Conservation (phyloP, 2,888 invertebrate species). For the Machimus rusticus region DNA sequence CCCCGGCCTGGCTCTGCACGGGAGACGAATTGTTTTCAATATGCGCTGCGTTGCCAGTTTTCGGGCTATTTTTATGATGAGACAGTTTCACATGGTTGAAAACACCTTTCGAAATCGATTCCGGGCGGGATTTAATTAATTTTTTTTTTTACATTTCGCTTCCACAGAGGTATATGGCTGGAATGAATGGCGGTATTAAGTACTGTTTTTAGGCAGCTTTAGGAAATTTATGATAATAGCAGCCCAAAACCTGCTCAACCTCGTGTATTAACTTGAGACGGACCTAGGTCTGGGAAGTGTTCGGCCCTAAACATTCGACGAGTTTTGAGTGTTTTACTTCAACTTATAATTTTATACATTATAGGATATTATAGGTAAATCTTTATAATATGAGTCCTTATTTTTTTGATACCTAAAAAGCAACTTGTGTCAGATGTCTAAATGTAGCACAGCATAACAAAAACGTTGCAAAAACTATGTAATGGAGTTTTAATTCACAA, state of each 20-base stretch:
- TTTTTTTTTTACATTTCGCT: not conserved
- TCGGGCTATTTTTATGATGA: not conserved
- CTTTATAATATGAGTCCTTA: too few species aligned
- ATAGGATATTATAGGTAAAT: too few species aligned
- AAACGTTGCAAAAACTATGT: too few species aligned
- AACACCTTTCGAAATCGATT: constrained; percentile 11
- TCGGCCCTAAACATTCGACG: not conserved
- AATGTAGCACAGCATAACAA: too few species aligned
- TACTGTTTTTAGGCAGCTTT: not conserved
- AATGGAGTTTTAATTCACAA: too few species aligned
- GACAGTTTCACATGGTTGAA: constrained; percentile 1
- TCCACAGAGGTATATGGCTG: not conserved
- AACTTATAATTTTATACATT: not conserved
- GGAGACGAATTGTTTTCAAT: not conserved
- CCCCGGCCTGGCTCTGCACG: not conserved
- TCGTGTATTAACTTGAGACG: not conserved
- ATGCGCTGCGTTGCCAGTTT: not conserved
- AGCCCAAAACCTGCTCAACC: not conserved
- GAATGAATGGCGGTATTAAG: not conserved
- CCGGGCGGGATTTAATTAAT: not conserved
- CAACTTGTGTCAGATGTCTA: too few species aligned
- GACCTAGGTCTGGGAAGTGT: not conserved
- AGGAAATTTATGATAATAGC: not conserved
- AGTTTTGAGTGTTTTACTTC: not conserved
- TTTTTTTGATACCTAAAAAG: too few species aligned